Evolutionary conservation across 2,113 vertebrate genomes (phyloP), one percentile per base, ranked within the genome.

Genomic region (Nothoprocta perdicaria): DNA sequence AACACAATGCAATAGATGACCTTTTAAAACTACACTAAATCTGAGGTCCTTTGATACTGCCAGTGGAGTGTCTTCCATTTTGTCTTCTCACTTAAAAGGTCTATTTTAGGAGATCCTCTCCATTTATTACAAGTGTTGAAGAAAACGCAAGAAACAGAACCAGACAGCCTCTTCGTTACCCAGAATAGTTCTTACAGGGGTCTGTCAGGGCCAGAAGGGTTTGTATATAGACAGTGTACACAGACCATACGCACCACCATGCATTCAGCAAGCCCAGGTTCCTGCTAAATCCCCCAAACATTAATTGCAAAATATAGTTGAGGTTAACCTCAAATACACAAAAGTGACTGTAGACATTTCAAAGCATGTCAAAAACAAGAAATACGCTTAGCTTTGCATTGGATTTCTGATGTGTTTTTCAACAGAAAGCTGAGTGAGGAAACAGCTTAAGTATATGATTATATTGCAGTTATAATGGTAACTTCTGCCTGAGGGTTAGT

Each of bases 261-360:
- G 58, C 27, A 61, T 89, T 92, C 89, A 94, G 53, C 52, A 87
- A 95, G 67, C 46, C 80, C 79, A 1, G 62, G 12, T 65, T 87
- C 43, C 66, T 63, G 46, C 60, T 78, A 83, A 92, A 83, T 31
- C 31, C 90, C 65, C 89, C 80, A 88, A 93, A 89, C 87, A 78
- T 87, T 92, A 87, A 91, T 93, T 94, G 68, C n/a, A 80, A 89
- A 86, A 75, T 91, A 75, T 65, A 96, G 93, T 72, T 88, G 75
- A 89, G 78, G 26, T 46, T 46, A 46, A 57, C 35, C 35, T 38
- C 35, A 38, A 38, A 38, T 38, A 41, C 15, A 89, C 85, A 83
- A 88, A 60, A 74, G 33, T 77, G 40, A 93, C 92, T 0, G 12
- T 33, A 74, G 65, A 23, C 63, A 71, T 75, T 46, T 46, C 45